Base-by-base conservation (phyloP, 2,113 vertebrate genomes). In the Carettochelys insculpta region DNA sequence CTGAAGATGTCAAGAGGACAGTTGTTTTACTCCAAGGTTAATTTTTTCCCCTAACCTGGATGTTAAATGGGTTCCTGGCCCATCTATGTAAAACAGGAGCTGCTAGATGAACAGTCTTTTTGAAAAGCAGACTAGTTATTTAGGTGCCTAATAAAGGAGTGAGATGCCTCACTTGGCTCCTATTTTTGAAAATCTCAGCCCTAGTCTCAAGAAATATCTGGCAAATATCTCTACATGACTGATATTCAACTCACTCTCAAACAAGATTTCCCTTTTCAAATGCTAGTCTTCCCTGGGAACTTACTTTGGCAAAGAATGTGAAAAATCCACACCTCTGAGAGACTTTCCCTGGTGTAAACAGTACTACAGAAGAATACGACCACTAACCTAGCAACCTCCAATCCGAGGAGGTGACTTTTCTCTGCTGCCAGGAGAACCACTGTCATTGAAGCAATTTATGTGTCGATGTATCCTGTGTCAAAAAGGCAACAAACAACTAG, bases 1-100 rank as follows among this genome's bases (percentile, higher is more conserved):
- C 71, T 27, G 12, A n/a, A 19, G 10, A 2, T 90, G 89, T 48
- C 16, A 75, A 77, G 84, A 88, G 50, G 12, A n/a, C 3, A 76
- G 4, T 38, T 78, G 54, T 34, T 91, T 85, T 76, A 76, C 48
- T 93, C 87, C 6, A 20, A 87, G 41, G 50, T 73, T 77, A 78
- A 10, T 0, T 17, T 54, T 71, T 50, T 85, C 3, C n/a, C n/a
- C n/a, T n/a, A 92, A 86, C 88, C 10, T 0, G 0, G 31, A 2
- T 27, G 3, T 81, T 87, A 68, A 77, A 77, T 75, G 68, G 12
- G 2, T 68, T 93, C 82, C 45, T 45, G 77, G 24, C 52, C 34
- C 77, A 5, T 80, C 27, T 1, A 2, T 1, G 3, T 12, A 58
- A 54, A 24, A 77, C 22, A 0, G 6, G 11, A 90, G 90, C 34